A percentile compares a stretch with the other conserved stretches of the same genome.
Conservation (phyloP, 2,888 invertebrate species). For the Pristionchus japonicus region DNA sequence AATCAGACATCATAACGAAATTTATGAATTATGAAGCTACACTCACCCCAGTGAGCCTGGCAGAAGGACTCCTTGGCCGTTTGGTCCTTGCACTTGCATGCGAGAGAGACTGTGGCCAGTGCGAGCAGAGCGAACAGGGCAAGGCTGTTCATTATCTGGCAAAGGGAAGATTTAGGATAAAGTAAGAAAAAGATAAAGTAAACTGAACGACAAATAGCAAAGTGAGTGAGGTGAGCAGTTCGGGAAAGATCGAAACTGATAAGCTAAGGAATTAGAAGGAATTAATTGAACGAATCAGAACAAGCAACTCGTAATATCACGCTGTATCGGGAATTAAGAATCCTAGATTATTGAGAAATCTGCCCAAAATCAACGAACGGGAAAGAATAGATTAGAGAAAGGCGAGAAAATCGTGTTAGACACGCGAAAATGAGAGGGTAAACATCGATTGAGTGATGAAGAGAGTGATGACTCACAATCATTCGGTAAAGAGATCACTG, state of each 20-base stretch:
- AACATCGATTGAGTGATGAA: neutral
- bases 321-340: too few relatives aligned
- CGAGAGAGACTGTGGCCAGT: neutral
- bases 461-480: neutral
- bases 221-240: neutral
- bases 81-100: slow-evolving; percentile 66
- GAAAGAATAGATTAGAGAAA: too few relatives aligned
- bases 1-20: too few relatives aligned
- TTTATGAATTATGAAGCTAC: too few relatives aligned
- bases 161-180: neutral
- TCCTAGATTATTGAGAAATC: too few relatives aligned
- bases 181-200: neutral
- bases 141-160: neutral
- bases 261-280: too few relatives aligned
- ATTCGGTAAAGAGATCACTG: neutral
- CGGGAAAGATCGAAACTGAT: too few relatives aligned
- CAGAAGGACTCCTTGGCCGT: slow-evolving; percentile 64
- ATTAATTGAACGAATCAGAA: too few relatives aligned
- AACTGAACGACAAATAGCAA: neutral
- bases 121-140: neutral
- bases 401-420: neutral
- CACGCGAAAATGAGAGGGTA: neutral
- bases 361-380: too few relatives aligned
- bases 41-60: slow-evolving; percentile 67
- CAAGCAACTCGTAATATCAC: too few relatives aligned